Evolutionary conservation across 2,797 vertebrate genomes (phyloP).

Genomic region (Fratercula arctica): DNA sequence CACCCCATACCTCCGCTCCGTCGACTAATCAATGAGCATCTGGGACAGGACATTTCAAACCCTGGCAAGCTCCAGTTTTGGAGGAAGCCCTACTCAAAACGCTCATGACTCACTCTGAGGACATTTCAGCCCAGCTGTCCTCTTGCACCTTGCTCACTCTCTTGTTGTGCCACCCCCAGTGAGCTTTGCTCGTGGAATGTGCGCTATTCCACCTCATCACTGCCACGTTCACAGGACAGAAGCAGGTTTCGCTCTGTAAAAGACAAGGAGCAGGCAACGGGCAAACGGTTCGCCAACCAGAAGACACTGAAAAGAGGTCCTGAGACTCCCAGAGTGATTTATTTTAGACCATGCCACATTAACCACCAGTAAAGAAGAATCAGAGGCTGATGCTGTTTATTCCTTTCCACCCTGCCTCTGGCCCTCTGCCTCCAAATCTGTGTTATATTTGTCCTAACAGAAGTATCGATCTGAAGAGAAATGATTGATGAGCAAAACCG

Average conservation of each 20-base stretch:
- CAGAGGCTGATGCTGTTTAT: not conserved
- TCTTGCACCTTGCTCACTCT: not conserved
- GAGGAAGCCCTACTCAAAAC: rapidly evolving
- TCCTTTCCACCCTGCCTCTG: not conserved
- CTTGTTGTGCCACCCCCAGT: not conserved
- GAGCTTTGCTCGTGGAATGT: not conserved
- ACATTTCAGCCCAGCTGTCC: not conserved
- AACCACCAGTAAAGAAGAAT: slow-evolving; percentile 3
- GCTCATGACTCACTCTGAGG: not conserved
- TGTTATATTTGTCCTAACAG: not conserved
- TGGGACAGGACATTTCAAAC: not conserved
- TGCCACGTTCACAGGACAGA: rapidly evolving
- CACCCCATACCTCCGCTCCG: not conserved
- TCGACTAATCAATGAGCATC: not conserved
- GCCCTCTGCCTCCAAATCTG: not conserved
- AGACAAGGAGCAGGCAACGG: not conserved
- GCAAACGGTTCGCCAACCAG: not conserved
- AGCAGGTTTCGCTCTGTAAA: not conserved
- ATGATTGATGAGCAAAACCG: not conserved
- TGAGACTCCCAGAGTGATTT: not conserved
- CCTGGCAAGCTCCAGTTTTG: not conserved
- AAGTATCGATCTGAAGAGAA: not conserved
- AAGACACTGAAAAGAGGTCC: not conserved
- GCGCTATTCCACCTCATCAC: not conserved
- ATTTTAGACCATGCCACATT: not conserved